Conservation (phyloP, 2,113 vertebrate species). For the Barbus barbus region DNA sequence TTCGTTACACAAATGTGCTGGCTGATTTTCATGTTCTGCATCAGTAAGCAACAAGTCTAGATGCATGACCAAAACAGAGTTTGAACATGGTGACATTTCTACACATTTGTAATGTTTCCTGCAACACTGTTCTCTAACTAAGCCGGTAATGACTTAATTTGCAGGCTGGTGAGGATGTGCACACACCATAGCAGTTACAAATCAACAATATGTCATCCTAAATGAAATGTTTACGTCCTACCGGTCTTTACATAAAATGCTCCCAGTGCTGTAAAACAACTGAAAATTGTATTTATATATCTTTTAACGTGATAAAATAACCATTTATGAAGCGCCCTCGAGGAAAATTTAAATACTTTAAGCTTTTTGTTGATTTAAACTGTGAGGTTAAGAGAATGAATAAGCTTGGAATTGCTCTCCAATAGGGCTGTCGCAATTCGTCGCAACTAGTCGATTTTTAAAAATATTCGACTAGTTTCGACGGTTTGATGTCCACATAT, state of each 20-base stretch:
- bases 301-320: neutral
- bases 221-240: neutral
- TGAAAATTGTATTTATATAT: neutral
- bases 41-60: slow-evolving; percentile 20
- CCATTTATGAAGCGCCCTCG: neutral
- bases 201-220: slow-evolving; percentile 3
- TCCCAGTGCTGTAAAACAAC: neutral
- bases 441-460: no score
- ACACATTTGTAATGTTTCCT: slow-evolving; percentile 4
- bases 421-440: no score
- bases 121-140: neutral
- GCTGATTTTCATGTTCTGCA: slow-evolving; percentile 23
- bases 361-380: slow-evolving; percentile 8
- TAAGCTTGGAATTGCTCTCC: neutral
- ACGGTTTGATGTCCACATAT: no score
- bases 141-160: slow-evolving; percentile 23
- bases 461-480: no score
- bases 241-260: neutral
- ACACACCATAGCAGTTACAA: neutral
- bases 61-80: slow-evolving; percentile 4
- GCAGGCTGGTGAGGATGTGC: slow-evolving; percentile 1
- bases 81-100: neutral
- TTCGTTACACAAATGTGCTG: slow-evolving; percentile 33
- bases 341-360: neutral
- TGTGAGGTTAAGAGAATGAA: slow-evolving; percentile 15